These are phyloP conservation scores for Pyxicephalus adspersus DNA, from an alignment of 2,113 vertebrate genomes.

Conservation along the genomic window DNA sequence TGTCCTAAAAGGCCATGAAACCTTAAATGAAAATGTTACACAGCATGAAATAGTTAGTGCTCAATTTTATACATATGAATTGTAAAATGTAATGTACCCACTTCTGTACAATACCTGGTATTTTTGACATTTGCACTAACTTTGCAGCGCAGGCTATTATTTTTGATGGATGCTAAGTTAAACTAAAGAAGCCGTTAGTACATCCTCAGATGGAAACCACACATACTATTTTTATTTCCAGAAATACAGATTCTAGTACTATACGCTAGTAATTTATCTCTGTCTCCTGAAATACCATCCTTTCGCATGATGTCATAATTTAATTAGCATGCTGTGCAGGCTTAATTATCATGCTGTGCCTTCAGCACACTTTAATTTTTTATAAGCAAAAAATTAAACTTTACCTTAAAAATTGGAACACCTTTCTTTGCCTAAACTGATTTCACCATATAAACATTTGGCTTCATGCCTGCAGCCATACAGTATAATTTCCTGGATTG, in stretches of 20 bases:
- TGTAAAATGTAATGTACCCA: too few relatives aligned
- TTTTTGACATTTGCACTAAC: too few relatives aligned
- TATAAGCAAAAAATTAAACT: background rate
- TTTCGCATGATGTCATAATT: background rate
- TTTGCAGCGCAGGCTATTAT: too few relatives aligned
- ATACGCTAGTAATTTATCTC: conserved; percentile 8
- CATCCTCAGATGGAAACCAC: too few relatives aligned
- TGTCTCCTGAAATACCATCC: background rate
- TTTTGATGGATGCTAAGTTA: too few relatives aligned
- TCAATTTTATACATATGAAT: too few relatives aligned
- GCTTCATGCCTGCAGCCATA: background rate
- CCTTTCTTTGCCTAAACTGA: background rate
- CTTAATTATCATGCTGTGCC: background rate
- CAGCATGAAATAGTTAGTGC: too few relatives aligned
- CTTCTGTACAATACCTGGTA: too few relatives aligned
- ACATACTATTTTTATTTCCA: too few relatives aligned
- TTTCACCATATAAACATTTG: background rate
- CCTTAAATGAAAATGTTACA: too few relatives aligned
- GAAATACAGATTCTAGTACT: background rate
- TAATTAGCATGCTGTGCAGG: conserved; percentile 26
- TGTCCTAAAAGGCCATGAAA: too few relatives aligned
- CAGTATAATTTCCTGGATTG: background rate
- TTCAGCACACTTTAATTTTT: conserved; percentile 20
- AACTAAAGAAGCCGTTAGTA: too few relatives aligned
- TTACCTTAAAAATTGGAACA: background rate